These are phyloP conservation scores for Baryphthengus martii DNA, from an alignment of 2,113 vertebrate genomes.

Conservation along the genomic window DNA sequence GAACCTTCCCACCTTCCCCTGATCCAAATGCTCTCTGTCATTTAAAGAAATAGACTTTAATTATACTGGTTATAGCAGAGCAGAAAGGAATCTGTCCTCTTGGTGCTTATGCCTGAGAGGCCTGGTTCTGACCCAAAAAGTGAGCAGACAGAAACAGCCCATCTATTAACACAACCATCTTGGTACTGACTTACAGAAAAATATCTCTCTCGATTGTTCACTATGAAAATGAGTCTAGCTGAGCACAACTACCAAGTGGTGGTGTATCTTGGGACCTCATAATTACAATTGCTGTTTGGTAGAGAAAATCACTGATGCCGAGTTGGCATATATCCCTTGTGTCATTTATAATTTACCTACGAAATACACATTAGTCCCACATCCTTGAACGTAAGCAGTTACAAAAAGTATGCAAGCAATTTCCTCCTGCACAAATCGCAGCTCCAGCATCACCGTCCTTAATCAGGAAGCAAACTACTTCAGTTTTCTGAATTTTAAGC, in stretches of 20 bases:
- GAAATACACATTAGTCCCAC: not conserved
- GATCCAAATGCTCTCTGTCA: not conserved
- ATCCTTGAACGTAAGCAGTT: not conserved
- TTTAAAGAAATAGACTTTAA: not conserved
- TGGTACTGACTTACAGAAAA: not conserved
- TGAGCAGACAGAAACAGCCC: not conserved
- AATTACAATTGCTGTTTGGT: not conserved
- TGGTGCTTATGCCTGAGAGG: not conserved
- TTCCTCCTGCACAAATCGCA: not conserved
- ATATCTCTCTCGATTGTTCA: not conserved
- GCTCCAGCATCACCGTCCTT: not conserved
- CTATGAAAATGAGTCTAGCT: not conserved
- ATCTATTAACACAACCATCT: not conserved
- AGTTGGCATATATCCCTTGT: not conserved
- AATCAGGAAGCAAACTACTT: not conserved
- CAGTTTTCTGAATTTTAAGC: not conserved
- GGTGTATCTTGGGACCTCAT: not conserved
- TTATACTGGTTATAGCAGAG: not conserved
- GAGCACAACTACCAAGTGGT: not conserved
- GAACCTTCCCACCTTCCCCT: not conserved
- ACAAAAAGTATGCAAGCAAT: not conserved
- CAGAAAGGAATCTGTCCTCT: not conserved
- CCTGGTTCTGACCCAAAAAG: not conserved
- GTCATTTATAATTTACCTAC: not conserved
- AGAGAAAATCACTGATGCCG: not conserved